Percentiles rank a stretch among this genome's conserved stretches.
phyloP scores from a whole-genome alignment of 2,797 vertebrate species.

The Denticeps clupeoides region DNA sequence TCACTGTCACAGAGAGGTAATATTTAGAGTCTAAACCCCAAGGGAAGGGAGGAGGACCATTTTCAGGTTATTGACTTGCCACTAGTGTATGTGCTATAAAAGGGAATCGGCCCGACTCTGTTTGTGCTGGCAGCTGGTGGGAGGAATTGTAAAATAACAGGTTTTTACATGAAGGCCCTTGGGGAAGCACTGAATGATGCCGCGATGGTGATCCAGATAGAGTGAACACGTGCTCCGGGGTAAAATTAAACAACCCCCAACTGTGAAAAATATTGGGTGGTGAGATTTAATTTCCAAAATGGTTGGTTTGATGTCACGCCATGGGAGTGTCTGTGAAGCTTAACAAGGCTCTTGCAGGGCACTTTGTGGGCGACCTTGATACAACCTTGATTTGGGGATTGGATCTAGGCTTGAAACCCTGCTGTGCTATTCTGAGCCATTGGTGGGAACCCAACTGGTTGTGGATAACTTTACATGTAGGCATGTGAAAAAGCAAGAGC shows the following conservation, averaged over 20 bases:
- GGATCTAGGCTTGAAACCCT: too few relatives aligned
- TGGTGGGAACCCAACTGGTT: too few relatives aligned
- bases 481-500: too few relatives aligned
- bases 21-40: not conserved
- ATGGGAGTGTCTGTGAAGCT: not conserved
- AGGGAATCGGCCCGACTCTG: too few relatives aligned
- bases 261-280: not conserved
- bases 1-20: not conserved
- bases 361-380: too few relatives aligned
- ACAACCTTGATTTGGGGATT: too few relatives aligned
- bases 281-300: not conserved
- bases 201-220: not conserved
- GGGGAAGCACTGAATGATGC: not conserved
- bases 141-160: not conserved
- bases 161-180: not conserved
- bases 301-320: not conserved
- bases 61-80: too few relatives aligned
- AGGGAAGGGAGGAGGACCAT: not conserved
- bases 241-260: not conserved
- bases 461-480: too few relatives aligned
- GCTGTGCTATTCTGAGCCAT: too few relatives aligned
- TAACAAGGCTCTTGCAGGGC: too few relatives aligned
- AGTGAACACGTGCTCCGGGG: not conserved
- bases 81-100: not conserved
- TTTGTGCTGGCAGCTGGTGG: too few relatives aligned